Percentiles rank a stretch among this genome's conserved stretches.
Conservation (phyloP, 2,113 vertebrate genomes). For the Rhea americana region DNA sequence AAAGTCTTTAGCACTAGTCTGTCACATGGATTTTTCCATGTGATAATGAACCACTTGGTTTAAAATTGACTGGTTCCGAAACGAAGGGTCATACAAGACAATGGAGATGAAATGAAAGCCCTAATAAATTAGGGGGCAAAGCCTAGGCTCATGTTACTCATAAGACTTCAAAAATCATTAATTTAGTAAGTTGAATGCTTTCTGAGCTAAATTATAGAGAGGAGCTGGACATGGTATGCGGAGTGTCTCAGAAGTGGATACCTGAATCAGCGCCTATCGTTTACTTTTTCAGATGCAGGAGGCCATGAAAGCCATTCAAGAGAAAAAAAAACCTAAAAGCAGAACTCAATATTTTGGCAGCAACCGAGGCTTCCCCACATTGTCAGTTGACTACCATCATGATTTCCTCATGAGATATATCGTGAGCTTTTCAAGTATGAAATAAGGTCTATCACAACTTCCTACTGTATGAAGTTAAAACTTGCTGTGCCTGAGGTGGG, state of each 20-base stretch:
- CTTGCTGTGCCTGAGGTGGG: neutral
- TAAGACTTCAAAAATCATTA: neutral
- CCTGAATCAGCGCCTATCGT: neutral
- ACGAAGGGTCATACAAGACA: neutral
- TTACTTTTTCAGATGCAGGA: neutral
- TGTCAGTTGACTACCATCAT: neutral
- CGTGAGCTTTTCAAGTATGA: neutral
- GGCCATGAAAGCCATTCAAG: neutral
- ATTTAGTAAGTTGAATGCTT: neutral
- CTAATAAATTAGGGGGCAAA: neutral
- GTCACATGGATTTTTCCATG: neutral
- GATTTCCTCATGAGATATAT: neutral
- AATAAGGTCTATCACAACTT: neutral
- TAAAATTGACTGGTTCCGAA: neutral
- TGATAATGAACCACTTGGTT: neutral
- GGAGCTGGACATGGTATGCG: neutral
- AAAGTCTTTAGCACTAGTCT: neutral
- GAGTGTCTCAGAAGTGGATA: neutral
- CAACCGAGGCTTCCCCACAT: neutral
- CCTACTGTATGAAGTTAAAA: neutral
- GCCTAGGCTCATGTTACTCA: neutral
- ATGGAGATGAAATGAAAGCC: neutral
- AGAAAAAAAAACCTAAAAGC: neutral
- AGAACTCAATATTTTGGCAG: neutral
- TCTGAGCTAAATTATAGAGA: neutral